A percentile compares a stretch with the other conserved stretches of the same genome.
Conservation (phyloP, 2,797 vertebrate genomes). For the Coranthus polyacanthus region DNA sequence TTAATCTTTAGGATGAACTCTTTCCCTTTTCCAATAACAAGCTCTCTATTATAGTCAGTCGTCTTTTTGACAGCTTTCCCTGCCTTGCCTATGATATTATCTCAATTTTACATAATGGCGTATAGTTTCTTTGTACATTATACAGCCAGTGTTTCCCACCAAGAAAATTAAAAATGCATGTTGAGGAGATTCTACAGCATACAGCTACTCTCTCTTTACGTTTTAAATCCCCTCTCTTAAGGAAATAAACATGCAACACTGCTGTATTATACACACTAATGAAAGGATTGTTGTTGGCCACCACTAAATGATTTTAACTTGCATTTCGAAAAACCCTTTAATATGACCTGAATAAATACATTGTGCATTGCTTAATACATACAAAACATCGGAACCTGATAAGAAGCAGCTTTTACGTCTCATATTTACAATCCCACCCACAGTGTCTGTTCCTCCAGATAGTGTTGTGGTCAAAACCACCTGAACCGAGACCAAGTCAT, state of each 20-base stretch:
- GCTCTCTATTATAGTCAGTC: slow-evolving; percentile 62
- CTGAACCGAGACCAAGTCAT: no score
- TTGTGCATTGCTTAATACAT: not conserved
- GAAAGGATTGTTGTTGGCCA: not conserved
- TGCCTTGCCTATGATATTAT: slow-evolving; percentile 57
- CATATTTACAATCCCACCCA: not conserved
- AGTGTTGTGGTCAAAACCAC: no score
- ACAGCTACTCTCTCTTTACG: not conserved
- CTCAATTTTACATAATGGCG: slow-evolving; percentile 30
- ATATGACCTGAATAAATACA: not conserved
- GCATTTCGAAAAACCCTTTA: no score
- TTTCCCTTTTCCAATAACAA: slow-evolving; percentile 70
- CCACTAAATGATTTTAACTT: not conserved
- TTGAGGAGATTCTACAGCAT: not conserved
- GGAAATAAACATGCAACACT: not conserved
- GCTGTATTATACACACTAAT: not conserved
- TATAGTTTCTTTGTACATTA: slow-evolving; percentile 14
- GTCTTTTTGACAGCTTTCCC: slow-evolving; percentile 51
- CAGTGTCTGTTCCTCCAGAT: no score
- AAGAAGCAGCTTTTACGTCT: not conserved
- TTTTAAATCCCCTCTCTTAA: not conserved
- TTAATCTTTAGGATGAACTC: slow-evolving; percentile 84
- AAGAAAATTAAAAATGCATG: not conserved
- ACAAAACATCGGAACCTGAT: slow-evolving; percentile 1
- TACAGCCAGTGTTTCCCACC: not conserved